Percentiles rank a stretch among this genome's conserved stretches.
Evolutionary conservation across 2,113 vertebrate species (phyloP).

Genomic region (Notothenia coriiceps): DNA sequence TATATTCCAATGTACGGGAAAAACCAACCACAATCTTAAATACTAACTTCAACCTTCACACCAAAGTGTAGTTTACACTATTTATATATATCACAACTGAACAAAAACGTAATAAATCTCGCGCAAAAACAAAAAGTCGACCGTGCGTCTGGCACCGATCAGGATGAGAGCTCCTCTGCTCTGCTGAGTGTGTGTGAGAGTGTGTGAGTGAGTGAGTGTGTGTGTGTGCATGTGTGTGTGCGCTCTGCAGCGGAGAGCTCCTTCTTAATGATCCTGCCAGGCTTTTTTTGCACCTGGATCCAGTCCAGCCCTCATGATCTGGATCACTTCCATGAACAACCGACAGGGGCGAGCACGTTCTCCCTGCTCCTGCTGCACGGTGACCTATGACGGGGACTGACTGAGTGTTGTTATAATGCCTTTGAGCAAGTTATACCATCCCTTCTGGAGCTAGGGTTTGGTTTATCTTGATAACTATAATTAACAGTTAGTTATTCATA

Average conservation of each 20-base stretch:
- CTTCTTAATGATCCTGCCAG: conserved; percentile 74
- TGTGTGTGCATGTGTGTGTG: neutral
- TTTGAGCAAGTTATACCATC: neutral
- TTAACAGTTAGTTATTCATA: neutral
- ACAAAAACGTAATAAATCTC: conserved; percentile 2
- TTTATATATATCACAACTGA: neutral
- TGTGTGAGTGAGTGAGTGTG: conserved; percentile 8
- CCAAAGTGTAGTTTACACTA: neutral
- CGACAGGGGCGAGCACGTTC: conserved; percentile 71
- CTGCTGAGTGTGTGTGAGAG: conserved; percentile 8
- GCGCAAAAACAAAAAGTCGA: conserved; percentile 32
- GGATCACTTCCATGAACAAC: conserved; percentile 70
- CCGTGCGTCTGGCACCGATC: conserved; percentile 65
- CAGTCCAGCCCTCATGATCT: conserved; percentile 68
- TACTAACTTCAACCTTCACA: neutral
- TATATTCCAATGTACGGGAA: conserved; percentile 18
- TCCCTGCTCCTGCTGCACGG: conserved; percentile 12
- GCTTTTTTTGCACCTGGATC: conserved; percentile 68
- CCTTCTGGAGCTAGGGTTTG: neutral
- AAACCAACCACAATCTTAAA: neutral
- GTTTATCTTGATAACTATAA: neutral
- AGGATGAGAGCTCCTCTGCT: conserved; percentile 54
- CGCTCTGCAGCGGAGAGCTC: conserved; percentile 64
- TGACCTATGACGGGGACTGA: no score
- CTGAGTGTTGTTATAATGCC: conserved; percentile 10